These are phyloP conservation scores for Prietella phreatophila DNA, from an alignment of 2,113 vertebrate genomes.

Conservation along the genomic window DNA sequence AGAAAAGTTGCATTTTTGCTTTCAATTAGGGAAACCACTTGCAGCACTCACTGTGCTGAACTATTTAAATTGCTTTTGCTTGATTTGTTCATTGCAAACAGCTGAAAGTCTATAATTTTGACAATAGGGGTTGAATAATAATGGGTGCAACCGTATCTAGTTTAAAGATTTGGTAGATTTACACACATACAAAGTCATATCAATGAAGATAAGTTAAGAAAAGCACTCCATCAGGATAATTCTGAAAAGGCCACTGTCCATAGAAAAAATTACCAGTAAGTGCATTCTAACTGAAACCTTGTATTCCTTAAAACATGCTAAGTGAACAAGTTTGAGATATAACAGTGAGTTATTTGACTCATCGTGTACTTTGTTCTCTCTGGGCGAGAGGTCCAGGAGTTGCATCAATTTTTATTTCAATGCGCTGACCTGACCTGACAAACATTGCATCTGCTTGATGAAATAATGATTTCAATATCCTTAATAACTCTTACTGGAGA, in stretches of 20 bases:
- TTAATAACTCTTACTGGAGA: slow-evolving; percentile 41
- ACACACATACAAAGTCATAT: not conserved
- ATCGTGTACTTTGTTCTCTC: slow-evolving; percentile 7
- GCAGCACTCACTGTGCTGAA: too few relatives aligned
- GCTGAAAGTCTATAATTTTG: too few relatives aligned
- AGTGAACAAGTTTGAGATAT: not conserved
- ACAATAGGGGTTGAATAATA: too few relatives aligned
- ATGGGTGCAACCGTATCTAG: not conserved
- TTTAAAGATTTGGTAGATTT: not conserved
- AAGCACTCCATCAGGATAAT: not conserved
- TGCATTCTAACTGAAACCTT: slow-evolving; percentile 4
- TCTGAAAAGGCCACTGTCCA: not conserved
- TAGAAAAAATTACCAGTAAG: not conserved
- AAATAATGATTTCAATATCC: slow-evolving; percentile 55
- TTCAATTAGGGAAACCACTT: too few relatives aligned
- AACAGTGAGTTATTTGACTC: not conserved
- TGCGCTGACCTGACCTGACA: slow-evolving; percentile 21
- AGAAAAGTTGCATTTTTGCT: too few relatives aligned
- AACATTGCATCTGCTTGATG: slow-evolving; percentile 54
- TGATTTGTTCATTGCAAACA: too few relatives aligned
- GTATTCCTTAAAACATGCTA: not conserved
- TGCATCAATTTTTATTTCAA: slow-evolving; percentile 46
- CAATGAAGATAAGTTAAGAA: not conserved
- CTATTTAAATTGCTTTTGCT: too few relatives aligned
- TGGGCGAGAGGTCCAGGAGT: not conserved